Evolutionary conservation across 2,888 invertebrate genomes (phyloP).

Genomic region (Sphaerophoria rueppellii): DNA sequence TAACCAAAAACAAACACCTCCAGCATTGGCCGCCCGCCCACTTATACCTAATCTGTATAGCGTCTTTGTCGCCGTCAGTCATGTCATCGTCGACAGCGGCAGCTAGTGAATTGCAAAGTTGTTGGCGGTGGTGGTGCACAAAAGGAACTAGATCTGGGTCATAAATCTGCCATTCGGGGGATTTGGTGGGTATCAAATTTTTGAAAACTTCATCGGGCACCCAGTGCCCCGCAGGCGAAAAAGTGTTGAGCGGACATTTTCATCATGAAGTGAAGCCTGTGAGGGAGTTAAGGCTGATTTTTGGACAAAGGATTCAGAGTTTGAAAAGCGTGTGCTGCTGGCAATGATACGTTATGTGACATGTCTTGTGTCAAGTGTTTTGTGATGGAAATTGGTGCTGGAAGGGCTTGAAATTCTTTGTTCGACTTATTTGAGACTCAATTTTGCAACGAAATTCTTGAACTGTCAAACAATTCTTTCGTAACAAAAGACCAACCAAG

Average conservation of each 20-base stretch:
- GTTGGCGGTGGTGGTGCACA: slow-evolving; percentile 37
- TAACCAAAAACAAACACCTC: slow-evolving; percentile 49
- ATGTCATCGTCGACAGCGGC: neutral
- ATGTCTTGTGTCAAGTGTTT: slow-evolving; percentile 29
- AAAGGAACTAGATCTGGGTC: slow-evolving; percentile 53
- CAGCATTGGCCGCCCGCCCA: slow-evolving; percentile 58
- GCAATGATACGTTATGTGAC: neutral
- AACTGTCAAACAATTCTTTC: too few species aligned
- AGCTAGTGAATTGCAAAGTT: neutral
- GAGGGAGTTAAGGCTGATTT: slow-evolving; percentile 7
- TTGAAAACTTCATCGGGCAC: slow-evolving; percentile 54
- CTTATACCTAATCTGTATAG: slow-evolving; percentile 45
- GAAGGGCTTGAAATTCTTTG: neutral
- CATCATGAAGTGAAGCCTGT: slow-evolving; percentile 38
- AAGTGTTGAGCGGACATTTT: slow-evolving; percentile 30
- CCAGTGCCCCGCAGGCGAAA: neutral
- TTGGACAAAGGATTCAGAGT: neutral
- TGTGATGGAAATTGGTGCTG: neutral
- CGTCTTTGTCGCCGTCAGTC: slow-evolving; percentile 48
- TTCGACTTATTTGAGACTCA: neutral
- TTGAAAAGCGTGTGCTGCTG: neutral
- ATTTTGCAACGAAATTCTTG: too few species aligned
- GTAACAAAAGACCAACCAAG: too few species aligned
- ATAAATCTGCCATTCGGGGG: slow-evolving; percentile 55
- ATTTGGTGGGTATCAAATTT: slow-evolving; percentile 43